A percentile compares a stretch with the other conserved stretches of the same genome.
Conservation (phyloP, 2,888 invertebrate genomes). For the Drosophila bunnanda region DNA sequence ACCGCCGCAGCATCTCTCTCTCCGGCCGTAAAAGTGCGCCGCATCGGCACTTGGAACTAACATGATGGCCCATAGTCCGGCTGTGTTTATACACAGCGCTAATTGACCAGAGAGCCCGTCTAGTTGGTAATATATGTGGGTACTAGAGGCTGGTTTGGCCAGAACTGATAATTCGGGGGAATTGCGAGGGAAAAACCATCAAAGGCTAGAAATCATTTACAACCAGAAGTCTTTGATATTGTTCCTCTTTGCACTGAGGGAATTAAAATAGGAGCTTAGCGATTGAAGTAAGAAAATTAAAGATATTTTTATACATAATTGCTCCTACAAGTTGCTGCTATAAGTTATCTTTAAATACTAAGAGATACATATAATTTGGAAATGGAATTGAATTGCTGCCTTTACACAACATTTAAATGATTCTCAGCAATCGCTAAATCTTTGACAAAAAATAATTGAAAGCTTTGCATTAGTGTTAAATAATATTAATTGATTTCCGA, state of each 20-base stretch:
- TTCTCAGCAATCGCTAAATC: background rate
- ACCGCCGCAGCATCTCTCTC: background rate
- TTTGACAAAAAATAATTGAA: background rate
- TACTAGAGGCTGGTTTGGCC: slow-evolving; percentile 2
- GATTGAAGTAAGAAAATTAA: background rate
- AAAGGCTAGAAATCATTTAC: slow-evolving; percentile 15
- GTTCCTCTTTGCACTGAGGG: background rate
- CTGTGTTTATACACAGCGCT: slow-evolving; percentile 41
- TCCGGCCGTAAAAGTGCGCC: slow-evolving; percentile 34
- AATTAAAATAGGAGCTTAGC: background rate
- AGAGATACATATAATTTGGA: background rate
- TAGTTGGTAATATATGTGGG: slow-evolving; percentile 10
- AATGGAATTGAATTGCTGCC: background rate
- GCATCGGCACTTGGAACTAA: slow-evolving; percentile 45
- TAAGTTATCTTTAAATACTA: background rate
- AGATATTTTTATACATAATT: background rate
- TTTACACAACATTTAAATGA: background rate
- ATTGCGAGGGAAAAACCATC: slow-evolving; percentile 21
- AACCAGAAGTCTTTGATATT: slow-evolving; percentile 2
- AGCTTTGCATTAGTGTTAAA: background rate
- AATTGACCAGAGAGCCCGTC: slow-evolving; percentile 53
- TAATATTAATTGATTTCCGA: background rate
- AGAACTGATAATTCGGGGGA: slow-evolving; percentile 9
- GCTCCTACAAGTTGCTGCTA: background rate
- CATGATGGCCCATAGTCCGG: slow-evolving; percentile 34